Evolutionary conservation across 2,888 invertebrate genomes (phyloP).

Genomic region (Drosophila borborema): DNA sequence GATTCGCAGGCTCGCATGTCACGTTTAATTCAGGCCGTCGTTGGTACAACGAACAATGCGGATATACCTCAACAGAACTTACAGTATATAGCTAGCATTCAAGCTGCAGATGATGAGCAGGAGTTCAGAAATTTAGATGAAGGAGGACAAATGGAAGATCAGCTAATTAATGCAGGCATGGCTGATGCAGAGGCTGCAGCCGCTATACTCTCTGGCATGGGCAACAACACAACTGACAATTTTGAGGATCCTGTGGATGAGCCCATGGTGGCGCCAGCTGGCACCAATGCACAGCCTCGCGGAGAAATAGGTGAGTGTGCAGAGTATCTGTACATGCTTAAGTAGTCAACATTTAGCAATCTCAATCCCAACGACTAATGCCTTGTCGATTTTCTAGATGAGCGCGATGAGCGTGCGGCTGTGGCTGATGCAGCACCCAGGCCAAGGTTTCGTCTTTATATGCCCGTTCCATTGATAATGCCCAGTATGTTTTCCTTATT

Average conservation of each 20-base stretch:
- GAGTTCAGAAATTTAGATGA: neutral
- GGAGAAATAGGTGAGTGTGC: constrained; percentile 52
- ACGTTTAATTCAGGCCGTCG: neutral
- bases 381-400: constrained; percentile 63
- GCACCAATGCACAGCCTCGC: constrained; percentile 17
- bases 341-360: neutral
- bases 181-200: constrained; percentile 45
- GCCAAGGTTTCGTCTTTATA: constrained; percentile 69
- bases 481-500: constrained; percentile 65
- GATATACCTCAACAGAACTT: neutral
- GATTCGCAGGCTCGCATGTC: neutral
- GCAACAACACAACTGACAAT: constrained; percentile 33
- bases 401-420: constrained; percentile 31
- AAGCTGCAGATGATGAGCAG: neutral
- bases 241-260: constrained; percentile 82
- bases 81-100: neutral
- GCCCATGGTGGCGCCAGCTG: constrained; percentile 60
- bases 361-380: neutral
- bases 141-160: neutral
- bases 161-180: constrained; percentile 7
- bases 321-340: too few species aligned
- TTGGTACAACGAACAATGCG: neutral
- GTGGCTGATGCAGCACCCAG: constrained; percentile 30
- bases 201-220: constrained; percentile 39
- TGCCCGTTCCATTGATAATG: constrained; percentile 65